Evolutionary conservation across 1,140 invertebrate genomes (phyloP).

Genomic region (Heliconius congener): DNA sequence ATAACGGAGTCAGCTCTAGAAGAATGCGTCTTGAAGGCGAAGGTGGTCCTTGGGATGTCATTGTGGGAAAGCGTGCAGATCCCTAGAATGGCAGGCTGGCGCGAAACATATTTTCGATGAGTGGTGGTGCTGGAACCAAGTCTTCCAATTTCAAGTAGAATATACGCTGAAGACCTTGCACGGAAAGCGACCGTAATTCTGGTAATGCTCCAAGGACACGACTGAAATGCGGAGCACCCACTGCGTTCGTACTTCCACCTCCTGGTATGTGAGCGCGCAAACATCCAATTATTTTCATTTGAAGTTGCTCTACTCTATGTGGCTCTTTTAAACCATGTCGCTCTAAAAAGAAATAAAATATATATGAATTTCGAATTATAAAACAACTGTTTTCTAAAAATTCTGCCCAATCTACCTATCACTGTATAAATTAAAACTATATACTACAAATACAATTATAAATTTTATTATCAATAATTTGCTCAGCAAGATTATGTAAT

Average conservation of each 20-base stretch:
- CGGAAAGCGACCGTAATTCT: constrained; percentile 93
- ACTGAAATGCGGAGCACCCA: constrained; percentile 96
- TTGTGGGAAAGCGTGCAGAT: constrained; percentile 37
- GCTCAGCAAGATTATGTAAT: too few species aligned
- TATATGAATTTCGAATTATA: neutral
- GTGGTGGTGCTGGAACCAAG: constrained; percentile 93
- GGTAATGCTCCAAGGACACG: constrained; percentile 94
- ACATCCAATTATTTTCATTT: constrained; percentile 97
- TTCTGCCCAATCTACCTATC: too few species aligned
- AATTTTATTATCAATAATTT: too few species aligned
- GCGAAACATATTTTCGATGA: constrained; percentile 97
- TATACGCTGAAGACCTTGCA: constrained; percentile 96
- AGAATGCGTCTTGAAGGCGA: constrained; percentile 69
- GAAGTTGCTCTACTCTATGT: constrained; percentile 94
- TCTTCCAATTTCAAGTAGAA: constrained; percentile 97
- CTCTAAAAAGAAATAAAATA: constrained; percentile 83
- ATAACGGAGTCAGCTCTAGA: constrained; percentile 75
- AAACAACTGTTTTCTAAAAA: neutral
- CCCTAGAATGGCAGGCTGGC: constrained; percentile 94
- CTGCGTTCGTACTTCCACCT: constrained; percentile 91
- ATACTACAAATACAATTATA: too few species aligned
- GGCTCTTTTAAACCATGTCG: constrained; percentile 95
- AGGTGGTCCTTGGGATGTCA: constrained; percentile 63
- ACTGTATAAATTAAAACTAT: too few species aligned
- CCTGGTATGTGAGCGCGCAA: constrained; percentile 96